These are phyloP conservation scores for Pygocentrus nattereri DNA, from an alignment of 2,797 vertebrate species.

Conservation along the genomic window DNA sequence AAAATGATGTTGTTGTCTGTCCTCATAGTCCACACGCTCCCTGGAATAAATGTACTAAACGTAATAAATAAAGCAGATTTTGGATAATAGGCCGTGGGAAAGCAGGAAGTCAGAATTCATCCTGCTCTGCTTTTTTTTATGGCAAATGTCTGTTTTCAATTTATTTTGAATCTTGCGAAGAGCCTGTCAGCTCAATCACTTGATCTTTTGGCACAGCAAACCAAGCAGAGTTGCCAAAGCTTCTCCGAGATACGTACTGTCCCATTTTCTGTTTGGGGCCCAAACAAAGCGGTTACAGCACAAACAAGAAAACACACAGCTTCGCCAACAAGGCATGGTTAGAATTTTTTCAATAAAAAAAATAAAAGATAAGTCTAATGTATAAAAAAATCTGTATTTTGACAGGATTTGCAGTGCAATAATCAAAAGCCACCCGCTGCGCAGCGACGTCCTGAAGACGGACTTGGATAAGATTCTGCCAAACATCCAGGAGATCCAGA, in stretches of 20 bases:
- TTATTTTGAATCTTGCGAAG: conserved; percentile 19
- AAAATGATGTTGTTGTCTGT: not conserved
- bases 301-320: not conserved
- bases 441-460: conserved; percentile 85
- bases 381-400: conserved; percentile 37
- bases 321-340: not conserved
- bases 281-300: not conserved
- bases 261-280: not conserved
- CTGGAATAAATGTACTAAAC: not conserved
- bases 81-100: conserved; percentile 20
- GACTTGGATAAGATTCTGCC: conserved; percentile 92
- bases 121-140: conserved; percentile 4
- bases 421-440: conserved; percentile 92
- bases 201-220: conserved; percentile 20
- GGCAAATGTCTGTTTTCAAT: conserved; percentile 26
- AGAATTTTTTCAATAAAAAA: too few species aligned
- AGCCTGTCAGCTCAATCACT: not conserved
- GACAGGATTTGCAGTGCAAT: conserved; percentile 89
- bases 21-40: not conserved
- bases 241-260: not conserved
- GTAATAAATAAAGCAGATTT: conserved; percentile 23
- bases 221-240: conserved; percentile 2
- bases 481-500: conserved; percentile 90
- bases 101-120: conserved; percentile 30
- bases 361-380: not conserved